A percentile compares a stretch with the other conserved stretches of the same genome.
Conservation (phyloP, 2,888 invertebrate species). For the Xestia c-nigrum region DNA sequence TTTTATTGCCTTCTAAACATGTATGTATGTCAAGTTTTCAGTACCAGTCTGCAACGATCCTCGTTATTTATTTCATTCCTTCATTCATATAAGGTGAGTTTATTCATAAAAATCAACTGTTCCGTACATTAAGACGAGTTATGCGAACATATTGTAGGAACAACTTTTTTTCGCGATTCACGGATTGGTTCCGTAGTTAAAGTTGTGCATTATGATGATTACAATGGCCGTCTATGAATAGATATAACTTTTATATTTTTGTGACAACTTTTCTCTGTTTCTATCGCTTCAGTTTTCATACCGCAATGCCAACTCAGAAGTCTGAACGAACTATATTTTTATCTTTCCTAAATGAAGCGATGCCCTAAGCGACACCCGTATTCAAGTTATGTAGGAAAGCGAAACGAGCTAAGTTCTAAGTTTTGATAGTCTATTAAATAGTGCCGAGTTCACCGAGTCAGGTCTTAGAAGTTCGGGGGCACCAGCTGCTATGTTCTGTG, state of each 20-base stretch:
- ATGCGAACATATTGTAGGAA: too few relatives aligned
- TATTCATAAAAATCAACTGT: too few relatives aligned
- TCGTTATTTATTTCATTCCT: not conserved
- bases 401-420: constrained; percentile 64
- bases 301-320: not conserved
- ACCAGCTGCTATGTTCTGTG: constrained; percentile 54
- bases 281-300: not conserved
- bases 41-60: not conserved
- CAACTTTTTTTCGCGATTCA: too few relatives aligned
- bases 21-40: not conserved
- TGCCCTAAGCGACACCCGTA: constrained; percentile 45
- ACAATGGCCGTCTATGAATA: too few relatives aligned
- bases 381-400: constrained; percentile 50
- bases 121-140: too few relatives aligned
- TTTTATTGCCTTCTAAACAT: not conserved
- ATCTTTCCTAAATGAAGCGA: constrained; percentile 43
- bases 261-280: not conserved
- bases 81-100: not conserved
- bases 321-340: constrained; percentile 16
- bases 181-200: too few relatives aligned
- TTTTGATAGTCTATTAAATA: constrained; percentile 67
- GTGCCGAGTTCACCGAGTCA: constrained; percentile 60
- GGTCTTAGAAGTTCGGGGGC: constrained; percentile 57
- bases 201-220: too few relatives aligned
- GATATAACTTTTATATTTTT: not conserved